A percentile compares a stretch with the other conserved stretches of the same genome.
These are phyloP conservation scores for Pterocles gutturalis DNA, from an alignment of 2,113 vertebrate species.

Conservation along the genomic window DNA sequence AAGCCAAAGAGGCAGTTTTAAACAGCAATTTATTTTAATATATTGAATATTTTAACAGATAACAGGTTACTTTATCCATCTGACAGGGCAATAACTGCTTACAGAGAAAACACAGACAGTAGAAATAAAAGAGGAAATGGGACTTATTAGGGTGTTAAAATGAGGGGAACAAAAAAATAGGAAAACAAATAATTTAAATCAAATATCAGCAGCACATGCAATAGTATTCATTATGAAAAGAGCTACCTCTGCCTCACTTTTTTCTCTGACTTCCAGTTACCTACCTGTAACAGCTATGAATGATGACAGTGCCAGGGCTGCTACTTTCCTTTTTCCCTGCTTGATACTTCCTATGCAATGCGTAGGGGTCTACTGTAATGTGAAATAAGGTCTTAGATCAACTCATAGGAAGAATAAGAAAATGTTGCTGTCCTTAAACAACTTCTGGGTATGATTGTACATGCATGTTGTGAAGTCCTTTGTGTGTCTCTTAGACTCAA, in stretches of 20 bases:
- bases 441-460: not conserved
- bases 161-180: rapidly evolving
- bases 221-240: not conserved
- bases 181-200: not conserved
- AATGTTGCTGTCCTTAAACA: not conserved
- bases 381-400: not conserved
- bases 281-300: not conserved
- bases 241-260: not conserved
- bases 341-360: not conserved
- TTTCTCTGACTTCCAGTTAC: not conserved
- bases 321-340: not conserved
- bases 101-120: not conserved
- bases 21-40: not conserved
- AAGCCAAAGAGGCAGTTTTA: not conserved
- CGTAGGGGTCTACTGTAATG: not conserved
- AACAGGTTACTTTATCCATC: not conserved
- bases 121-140: not conserved
- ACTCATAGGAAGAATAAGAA: not conserved
- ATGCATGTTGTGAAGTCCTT: not conserved
- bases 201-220: not conserved
- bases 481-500: not conserved
- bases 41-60: not conserved
- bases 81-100: not conserved
- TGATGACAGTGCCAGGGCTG: not conserved
- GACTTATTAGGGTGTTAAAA: not conserved